Evolutionary conservation across 30 jellyfish, hydroid and myxozoan genomes (phyloP), one percentile per base, ranked within the genome.

Genomic region (Sanderia malayensis): DNA sequence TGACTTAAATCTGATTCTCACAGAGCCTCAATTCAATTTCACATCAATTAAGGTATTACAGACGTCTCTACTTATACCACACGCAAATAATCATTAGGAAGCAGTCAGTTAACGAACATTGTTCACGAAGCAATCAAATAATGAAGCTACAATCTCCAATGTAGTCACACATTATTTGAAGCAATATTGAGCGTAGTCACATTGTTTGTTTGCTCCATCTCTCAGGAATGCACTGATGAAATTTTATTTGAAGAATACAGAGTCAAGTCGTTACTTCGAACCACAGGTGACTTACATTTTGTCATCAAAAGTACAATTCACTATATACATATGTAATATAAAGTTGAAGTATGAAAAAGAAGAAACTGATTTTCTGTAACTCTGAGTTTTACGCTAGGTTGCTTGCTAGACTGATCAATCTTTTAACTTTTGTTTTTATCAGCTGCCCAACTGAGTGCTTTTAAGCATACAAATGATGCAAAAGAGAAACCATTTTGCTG

Each of bases 181-280:
- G 97, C 81, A 41, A 37, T 37, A 37, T 37, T 37, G 13, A n/a
- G n/a, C n/a, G 52, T 37, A 37, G 6, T 37, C 10, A 37, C 52
- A 4, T 37, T 37, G 52, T 6, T 4, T 37, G 52, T 37, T 13
- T 37, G 7, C 15, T 30, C 10, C 8, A 2, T 4, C 61, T 64
- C 58, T 21, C 30, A 89, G 96, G 98, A 90, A 70, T 90, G 98
- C 67, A 76, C 70, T 34, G 98, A 90, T 76, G 98, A 90, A 79
- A 90, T 90, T 13, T 71, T 90, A 26, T 90, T 90, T 78, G 98
- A 90, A 77, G 98, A 90, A 63, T 84, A 83, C 81, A 72, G 88
- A 57, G 88, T 90, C 9, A 58, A 75, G 34, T 85, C 95, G 1
- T 46, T 90, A 1, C 78, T 82, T 73, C 70, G 98, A 57, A 83